phyloP scores from a whole-genome alignment of 2,888 invertebrate genomes.

The Andricus quercusramuli region DNA sequence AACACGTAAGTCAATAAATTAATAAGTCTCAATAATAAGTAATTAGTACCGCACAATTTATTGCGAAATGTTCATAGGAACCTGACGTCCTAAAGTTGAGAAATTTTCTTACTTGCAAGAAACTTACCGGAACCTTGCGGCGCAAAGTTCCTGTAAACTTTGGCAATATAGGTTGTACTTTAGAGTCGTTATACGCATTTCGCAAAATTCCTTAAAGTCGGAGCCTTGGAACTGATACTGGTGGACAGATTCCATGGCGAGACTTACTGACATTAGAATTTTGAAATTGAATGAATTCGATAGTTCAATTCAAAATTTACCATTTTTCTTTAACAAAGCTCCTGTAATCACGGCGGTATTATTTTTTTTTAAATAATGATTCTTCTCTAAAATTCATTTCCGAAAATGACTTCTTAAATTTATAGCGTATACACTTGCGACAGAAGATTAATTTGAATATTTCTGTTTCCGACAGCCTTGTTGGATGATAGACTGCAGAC shows the following conservation, averaged over 20 bases:
- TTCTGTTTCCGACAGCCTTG: conserved; percentile 67
- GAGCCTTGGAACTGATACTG: neutral
- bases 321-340: conserved; percentile 20
- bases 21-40: conserved; percentile 3
- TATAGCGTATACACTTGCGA: neutral
- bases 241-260: neutral
- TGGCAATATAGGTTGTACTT: neutral
- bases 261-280: neutral
- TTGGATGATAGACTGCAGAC: conserved; percentile 87
- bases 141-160: no score
- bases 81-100: no score
- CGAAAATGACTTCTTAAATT: neutral
- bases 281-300: neutral
- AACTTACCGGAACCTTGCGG: no score
- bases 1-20: conserved; percentile 31
- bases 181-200: neutral
- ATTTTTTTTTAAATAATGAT: neutral
- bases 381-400: neutral
- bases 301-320: neutral
- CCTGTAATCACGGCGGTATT: neutral
- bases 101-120: neutral
- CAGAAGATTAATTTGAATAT: neutral
- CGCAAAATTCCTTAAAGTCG: neutral
- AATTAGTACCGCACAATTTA: neutral
- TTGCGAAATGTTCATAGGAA: neutral